Percentiles rank a stretch among this genome's conserved stretches.
Conservation (phyloP, 2,797 vertebrate genomes). For the Oreonectes daqikongensis region DNA sequence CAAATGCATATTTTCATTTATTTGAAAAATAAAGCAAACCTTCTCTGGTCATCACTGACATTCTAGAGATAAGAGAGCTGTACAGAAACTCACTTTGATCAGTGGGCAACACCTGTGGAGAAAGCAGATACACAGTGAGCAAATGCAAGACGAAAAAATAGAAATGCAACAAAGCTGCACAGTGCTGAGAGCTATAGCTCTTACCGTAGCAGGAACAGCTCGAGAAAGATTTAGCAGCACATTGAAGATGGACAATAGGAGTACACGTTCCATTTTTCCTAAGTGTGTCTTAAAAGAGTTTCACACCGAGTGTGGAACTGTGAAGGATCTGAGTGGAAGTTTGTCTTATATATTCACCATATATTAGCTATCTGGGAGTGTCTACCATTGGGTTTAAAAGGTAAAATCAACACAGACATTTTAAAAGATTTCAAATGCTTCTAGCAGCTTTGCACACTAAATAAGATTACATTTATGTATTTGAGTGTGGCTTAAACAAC, state of each 20-base stretch:
- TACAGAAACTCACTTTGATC: slow-evolving; percentile 19
- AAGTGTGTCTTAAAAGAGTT: background rate
- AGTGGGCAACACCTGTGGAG: slow-evolving; percentile 7
- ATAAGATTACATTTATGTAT: background rate
- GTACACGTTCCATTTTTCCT: slow-evolving; percentile 31
- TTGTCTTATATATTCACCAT: slow-evolving; percentile 10
- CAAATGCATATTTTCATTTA: background rate
- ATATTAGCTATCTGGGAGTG: slow-evolving; percentile 2
- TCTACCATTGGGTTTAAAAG: slow-evolving; percentile 4
- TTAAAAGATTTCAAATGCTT: slow-evolving; percentile 27
- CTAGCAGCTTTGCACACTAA: background rate
- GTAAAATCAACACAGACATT: slow-evolving; percentile 30
- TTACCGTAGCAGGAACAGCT: slow-evolving; percentile 35
- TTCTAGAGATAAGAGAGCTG: background rate
- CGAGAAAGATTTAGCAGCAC: slow-evolving; percentile 37
- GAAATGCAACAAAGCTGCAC: background rate
- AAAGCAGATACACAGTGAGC: background rate
- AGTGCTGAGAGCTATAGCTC: background rate
- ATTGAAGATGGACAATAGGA: slow-evolving; percentile 25
- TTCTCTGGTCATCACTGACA: background rate
- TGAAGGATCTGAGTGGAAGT: background rate
- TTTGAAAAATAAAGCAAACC: background rate
- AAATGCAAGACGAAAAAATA: background rate
- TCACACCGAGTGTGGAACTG: slow-evolving; percentile 8
- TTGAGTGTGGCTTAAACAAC: slow-evolving; percentile 27